phyloP scores from a whole-genome alignment of 2,888 invertebrate species.

The Erannis defoliaria region DNA sequence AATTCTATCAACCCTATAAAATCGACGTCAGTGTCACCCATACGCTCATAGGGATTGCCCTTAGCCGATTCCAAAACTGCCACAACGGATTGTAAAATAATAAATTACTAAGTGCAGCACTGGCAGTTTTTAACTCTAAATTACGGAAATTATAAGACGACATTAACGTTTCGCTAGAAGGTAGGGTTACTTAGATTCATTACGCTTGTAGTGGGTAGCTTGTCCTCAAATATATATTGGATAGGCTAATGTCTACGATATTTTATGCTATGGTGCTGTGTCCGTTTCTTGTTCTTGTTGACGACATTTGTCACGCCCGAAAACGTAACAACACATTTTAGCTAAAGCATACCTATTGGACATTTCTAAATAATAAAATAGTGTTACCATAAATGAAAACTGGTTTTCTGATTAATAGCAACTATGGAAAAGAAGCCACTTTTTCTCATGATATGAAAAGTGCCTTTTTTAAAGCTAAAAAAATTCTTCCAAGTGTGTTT shows the following conservation, averaged over 20 bases:
- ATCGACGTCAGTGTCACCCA: slow-evolving; percentile 12
- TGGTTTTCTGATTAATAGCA: slow-evolving; percentile 17
- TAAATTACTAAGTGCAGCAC: slow-evolving; percentile 57
- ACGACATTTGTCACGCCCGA: neutral
- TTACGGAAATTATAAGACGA: slow-evolving; percentile 38
- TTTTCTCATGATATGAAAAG: neutral
- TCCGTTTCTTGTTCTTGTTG: neutral
- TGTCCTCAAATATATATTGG: neutral
- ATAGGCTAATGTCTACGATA: neutral
- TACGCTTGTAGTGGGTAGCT: slow-evolving; percentile 1
- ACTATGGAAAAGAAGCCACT: neutral
- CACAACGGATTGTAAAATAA: slow-evolving; percentile 47
- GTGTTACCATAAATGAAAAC: slow-evolving; percentile 23
- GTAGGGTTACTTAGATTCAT: slow-evolving; percentile 29
- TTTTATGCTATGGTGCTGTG: slow-evolving; percentile 1
- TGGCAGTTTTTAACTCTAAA: slow-evolving; percentile 55
- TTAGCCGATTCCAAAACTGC: slow-evolving; percentile 56
- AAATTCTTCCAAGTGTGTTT: neutral
- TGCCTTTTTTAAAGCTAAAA: neutral
- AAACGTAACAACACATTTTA: slow-evolving; percentile 1
- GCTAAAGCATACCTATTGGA: neutral
- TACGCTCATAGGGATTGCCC: slow-evolving; percentile 55
- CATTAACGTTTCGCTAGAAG: slow-evolving; percentile 31
- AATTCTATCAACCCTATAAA: neutral
- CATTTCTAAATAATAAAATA: neutral